Percentiles rank a stretch among this genome's conserved stretches.
phyloP scores from a whole-genome alignment of 2,888 invertebrate genomes.

The Scaptomyza tumidula region DNA sequence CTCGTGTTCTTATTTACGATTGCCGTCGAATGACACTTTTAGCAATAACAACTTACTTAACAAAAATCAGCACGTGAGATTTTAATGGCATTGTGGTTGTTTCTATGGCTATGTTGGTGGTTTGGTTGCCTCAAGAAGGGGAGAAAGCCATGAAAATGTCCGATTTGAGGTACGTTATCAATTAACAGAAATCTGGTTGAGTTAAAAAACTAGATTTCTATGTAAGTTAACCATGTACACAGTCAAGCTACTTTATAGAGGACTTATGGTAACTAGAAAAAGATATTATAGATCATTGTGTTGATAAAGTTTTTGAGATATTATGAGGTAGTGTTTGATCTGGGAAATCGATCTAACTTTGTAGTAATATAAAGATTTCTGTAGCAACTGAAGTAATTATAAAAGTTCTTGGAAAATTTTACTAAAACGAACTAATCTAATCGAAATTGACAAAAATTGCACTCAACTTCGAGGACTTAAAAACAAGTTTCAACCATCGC shows the following conservation, averaged over 20 bases:
- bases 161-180: conserved; percentile 40
- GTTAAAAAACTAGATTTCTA: background rate
- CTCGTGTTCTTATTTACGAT: conserved; percentile 65
- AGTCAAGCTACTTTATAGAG: background rate
- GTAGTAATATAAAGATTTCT: too few species aligned
- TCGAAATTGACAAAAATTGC: background rate
- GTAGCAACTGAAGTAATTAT: background rate
- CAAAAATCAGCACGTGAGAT: conserved; percentile 55
- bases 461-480: background rate
- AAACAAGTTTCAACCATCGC: background rate
- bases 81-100: conserved; percentile 5
- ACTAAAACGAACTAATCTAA: conserved; percentile 20
- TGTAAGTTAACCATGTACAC: background rate
- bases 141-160: conserved; percentile 20
- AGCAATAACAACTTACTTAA: conserved; percentile 44
- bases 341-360: too few species aligned
- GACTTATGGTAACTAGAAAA: background rate
- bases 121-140: background rate
- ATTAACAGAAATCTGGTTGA: conserved; percentile 18
- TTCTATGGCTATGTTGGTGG: conserved; percentile 2
- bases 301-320: background rate
- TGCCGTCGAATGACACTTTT: conserved; percentile 13
- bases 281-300: too few species aligned
- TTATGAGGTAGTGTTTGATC: too few species aligned
- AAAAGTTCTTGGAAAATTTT: conserved; percentile 1